Base-by-base conservation (phyloP, 2,888 invertebrate genomes). In the Sinodicranocentrus sp. region DNA sequence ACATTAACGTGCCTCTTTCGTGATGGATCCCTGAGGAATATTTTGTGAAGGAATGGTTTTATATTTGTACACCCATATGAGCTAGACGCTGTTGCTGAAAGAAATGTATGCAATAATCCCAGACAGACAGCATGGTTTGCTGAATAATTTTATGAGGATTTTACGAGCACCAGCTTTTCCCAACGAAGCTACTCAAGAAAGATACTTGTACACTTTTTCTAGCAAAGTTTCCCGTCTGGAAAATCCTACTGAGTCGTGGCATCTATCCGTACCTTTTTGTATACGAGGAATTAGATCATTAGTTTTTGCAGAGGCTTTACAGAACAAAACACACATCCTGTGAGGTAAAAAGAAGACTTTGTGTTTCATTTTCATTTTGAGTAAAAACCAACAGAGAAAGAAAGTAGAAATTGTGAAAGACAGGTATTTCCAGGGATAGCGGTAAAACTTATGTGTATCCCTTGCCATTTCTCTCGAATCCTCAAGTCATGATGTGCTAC, bases 131-230 rank as follows among this genome's bases (percentile, higher is more conserved):
- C 77, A 57, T 77, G 77, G 77, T 59, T 68, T 78, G 78, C 52
- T 63, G 79, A 71, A 79, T 79, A 79, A 79, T 79, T 71, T 79
- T 79, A 79, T 63, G 79, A 71, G 52, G 39, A 79, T 63, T 79
- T 79, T 79, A 79, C 79, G 79, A 79, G 71, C 63, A 63, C 28
- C 63, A 79, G 71, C 79, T 79, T 71, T 79, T 71, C 79, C 70
- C 79, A 52, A 63, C 70, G 52, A 26, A 70, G 44, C 68, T 44
- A 77, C 23, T 39, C 5, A 77, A 72, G 48, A 68, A 21, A n/a
- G 68, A 75, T 21, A 44, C 15, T n/a, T n/a, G 44, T 44, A n/a
- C 25, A 25, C 25, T 21, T 57, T 57, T 57, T 23, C 57, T 52
- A 17, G 52, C 52, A 52, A 33, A 33, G 33, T 48, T n/a, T 48